phyloP scores from a whole-genome alignment of 92 coral and sea anemone species.

The Umimayanthus kanabou region DNA sequence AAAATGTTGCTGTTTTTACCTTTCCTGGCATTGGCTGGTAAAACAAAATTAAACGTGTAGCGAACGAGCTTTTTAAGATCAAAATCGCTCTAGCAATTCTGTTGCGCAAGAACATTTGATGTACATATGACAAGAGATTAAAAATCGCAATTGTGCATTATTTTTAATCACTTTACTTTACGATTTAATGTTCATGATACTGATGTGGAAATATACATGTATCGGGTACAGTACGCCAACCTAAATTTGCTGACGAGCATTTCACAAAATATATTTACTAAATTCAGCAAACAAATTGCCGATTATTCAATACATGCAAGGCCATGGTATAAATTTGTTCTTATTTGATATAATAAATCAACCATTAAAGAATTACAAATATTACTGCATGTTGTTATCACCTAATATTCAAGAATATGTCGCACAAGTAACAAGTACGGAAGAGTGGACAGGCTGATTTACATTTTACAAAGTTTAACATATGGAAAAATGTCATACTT shows the following conservation, averaged over 20 bases:
- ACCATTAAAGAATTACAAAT: no score
- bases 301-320: not conserved
- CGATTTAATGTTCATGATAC: no score
- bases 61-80: no score
- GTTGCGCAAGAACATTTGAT: not conserved
- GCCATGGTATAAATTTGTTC: not conserved
- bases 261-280: not conserved
- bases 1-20: no score
- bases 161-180: not conserved
- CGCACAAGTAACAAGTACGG: not conserved
- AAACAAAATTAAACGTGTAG: no score
- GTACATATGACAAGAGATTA: not conserved
- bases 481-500: no score
- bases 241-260: not conserved
- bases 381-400: not conserved
- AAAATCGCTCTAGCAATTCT: not conserved
- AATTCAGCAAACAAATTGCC: not conserved
- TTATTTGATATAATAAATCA: no score
- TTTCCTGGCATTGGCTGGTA: no score
- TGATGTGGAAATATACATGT: not conserved
- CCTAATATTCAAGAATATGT: not conserved
- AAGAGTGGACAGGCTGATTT: not conserved
- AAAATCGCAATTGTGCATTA: not conserved
- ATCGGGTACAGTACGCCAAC: not conserved
- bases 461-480: not conserved